These are phyloP conservation scores for Siniperca chuatsi DNA, from an alignment of 2,113 vertebrate species.

Conservation along the genomic window DNA sequence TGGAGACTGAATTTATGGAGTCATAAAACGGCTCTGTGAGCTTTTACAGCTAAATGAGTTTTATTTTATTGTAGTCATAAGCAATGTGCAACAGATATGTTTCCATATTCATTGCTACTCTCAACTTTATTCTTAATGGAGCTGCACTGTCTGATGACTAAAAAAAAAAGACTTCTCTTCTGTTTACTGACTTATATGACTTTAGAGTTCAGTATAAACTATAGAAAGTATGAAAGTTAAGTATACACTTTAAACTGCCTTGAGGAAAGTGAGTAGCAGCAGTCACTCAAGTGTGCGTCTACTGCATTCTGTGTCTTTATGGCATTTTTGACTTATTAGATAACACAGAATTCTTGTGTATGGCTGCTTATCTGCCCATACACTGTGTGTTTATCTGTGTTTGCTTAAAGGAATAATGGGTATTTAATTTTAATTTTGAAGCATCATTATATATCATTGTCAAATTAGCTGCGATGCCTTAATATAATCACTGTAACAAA, in stretches of 20 bases:
- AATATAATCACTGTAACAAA: slow-evolving; percentile 66
- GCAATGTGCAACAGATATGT: slow-evolving; percentile 26
- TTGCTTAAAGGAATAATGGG: slow-evolving; percentile 38
- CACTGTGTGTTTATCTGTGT: not conserved
- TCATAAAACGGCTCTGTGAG: slow-evolving; percentile 38
- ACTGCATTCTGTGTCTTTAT: not conserved
- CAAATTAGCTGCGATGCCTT: slow-evolving; percentile 60
- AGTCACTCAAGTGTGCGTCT: not conserved
- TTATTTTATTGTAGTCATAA: slow-evolving; percentile 50
- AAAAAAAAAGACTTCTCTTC: slow-evolving; percentile 4
- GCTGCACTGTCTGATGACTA: slow-evolving; percentile 1
- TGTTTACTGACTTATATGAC: slow-evolving; percentile 25
- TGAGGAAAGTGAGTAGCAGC: not conserved
- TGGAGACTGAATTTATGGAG: slow-evolving; percentile 38
- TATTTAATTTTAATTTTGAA: slow-evolving; percentile 53
- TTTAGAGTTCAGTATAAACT: not conserved
- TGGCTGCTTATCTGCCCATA: not conserved
- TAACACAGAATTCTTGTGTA: not conserved
- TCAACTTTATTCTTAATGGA: slow-evolving; percentile 23
- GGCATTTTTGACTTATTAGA: slow-evolving; percentile 7
- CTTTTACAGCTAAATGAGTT: slow-evolving; percentile 47
- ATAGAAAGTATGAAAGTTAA: not conserved
- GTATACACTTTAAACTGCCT: not conserved
- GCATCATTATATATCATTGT: slow-evolving; percentile 56
- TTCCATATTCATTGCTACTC: slow-evolving; percentile 19